These are phyloP conservation scores for Apodemia hepburni DNA, from an alignment of 2,888 invertebrate genomes.

Conservation along the genomic window DNA sequence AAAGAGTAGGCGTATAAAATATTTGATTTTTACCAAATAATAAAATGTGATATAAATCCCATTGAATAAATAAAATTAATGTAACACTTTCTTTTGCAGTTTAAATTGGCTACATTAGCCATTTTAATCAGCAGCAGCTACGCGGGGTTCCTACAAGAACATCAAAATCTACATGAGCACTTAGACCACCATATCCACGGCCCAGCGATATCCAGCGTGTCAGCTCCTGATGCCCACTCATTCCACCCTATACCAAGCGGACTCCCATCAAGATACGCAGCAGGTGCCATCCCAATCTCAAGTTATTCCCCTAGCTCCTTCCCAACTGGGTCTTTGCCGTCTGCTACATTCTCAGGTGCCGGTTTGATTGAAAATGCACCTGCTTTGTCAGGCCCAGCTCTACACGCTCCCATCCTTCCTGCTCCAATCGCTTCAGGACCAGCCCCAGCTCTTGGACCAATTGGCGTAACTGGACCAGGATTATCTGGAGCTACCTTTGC, in stretches of 20 bases:
- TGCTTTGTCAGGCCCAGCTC: slow-evolving; percentile 19
- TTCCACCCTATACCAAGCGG: slow-evolving; percentile 20
- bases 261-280: slow-evolving; percentile 31
- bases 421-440: slow-evolving; percentile 1
- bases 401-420: too few species aligned
- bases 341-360: slow-evolving; percentile 57
- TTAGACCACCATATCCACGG: slow-evolving; percentile 32
- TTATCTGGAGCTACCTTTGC: slow-evolving; percentile 25
- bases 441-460: slow-evolving; percentile 8
- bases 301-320: slow-evolving; percentile 69
- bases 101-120: slow-evolving; percentile 63
- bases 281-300: slow-evolving; percentile 37
- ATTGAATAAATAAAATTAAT: not conserved
- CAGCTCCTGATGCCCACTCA: slow-evolving; percentile 22
- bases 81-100: slow-evolving; percentile 49
- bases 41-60: too few species aligned
- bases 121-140: slow-evolving; percentile 61
- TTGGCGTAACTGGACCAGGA: slow-evolving; percentile 11
- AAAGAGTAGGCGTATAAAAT: too few species aligned
- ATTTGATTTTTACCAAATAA: too few species aligned
- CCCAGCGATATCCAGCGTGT: slow-evolving; percentile 27
- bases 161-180: slow-evolving; percentile 38
- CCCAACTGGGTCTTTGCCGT: slow-evolving; percentile 63
- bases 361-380: slow-evolving; percentile 31
- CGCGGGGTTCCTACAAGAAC: slow-evolving; percentile 55